Evolutionary conservation across 2,888 invertebrate genomes (phyloP), one percentile per base, ranked within the genome.

Genomic region (Iphiclides podalirius): DNA sequence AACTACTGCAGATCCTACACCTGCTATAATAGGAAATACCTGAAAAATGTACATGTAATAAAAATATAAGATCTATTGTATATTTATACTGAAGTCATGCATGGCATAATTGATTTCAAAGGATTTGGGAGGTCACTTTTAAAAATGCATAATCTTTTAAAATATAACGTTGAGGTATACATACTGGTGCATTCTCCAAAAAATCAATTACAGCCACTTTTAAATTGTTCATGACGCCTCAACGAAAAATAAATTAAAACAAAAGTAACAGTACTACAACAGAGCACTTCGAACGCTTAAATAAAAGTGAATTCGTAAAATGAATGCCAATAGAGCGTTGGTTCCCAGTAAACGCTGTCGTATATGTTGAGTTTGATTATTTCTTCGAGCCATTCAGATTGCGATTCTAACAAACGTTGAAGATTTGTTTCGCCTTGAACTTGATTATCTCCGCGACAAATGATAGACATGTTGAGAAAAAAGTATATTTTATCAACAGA

Each of bases 11-110:
- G 81, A 89, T 1, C 91, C 92, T 17, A 91, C 80, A 1, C 91
- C 92, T 36, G 93, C 67, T n/a, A 91, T 67, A 39, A 93, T 78
- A 0, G 93, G 92, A n/a, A 93, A 65, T 11, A 91, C 87, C 93
- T 92, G 64, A 16, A 52, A 48, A 1, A 39, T 4, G 6, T 20
- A n/a, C 20, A 20, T 4, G 20, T 20, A 20, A 20, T 4, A 20
- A 20, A 20, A 20, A 20, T 20, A 20, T 20, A 20, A 20, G 6
- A 20, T n/a, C n/a, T n/a, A n/a, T n/a, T n/a, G 6, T 26, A 8
- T 26, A 8, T 8, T 8, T 9, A n/a, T n/a, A n/a, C n/a, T n/a
- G n/a, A n/a, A n/a, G n/a, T n/a, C n/a, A n/a, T n/a, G n/a, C n/a
- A n/a, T n/a, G n/a, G n/a, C n/a, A n/a, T n/a, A n/a, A n/a, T n/a